Base-by-base conservation (phyloP, 2,113 vertebrate species). In the Tinamus guttatus region DNA sequence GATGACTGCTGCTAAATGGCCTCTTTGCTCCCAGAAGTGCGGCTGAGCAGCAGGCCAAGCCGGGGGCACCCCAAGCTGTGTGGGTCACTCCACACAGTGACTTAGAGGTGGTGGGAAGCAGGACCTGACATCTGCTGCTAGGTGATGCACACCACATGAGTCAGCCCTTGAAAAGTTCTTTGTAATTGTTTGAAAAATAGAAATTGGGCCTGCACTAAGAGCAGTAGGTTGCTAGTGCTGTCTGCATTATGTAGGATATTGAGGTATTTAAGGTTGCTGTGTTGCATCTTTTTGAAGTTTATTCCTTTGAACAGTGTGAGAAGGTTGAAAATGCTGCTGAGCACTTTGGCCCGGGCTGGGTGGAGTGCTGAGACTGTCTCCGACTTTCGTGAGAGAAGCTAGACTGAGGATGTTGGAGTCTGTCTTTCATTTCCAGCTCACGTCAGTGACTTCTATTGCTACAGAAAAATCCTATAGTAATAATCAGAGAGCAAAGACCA, bases 81-180 rank as follows among this genome's bases (percentile, higher is more conserved):
- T 75, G n/a, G 5, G 6, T 88, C 88, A 11, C n/a, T n/a, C n/a
- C 80, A 3, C 25, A 58, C 67, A 45, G 3, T 90, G 45, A 77
- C 45, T 58, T 95, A 32, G 73, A 34, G 11, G 16, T 69, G 60
- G 38, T 47, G 13, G 27, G 43, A 74, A 56, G 22, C 56, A n/a
- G 45, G 45, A 68, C 6, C 13, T 83, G 34, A 14, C 41, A 21
- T 2, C 0, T 78, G 40, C 79, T 78, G 25, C 76, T 86, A 14
- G 14, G 69, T 0, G 0, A 4, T 67, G 6, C 41, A 9, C 54
- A n/a, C 30, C 9, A 5, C 9, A 2, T 70, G 54, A 80, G 8
- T 34, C 41, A 62, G 10, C 49, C 18, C 28, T 75, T 75, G 38
- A 25, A 63, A 93, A 89, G n/a, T 54, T 84, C 0, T 54, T 70